phyloP scores from a whole-genome alignment of 1,140 invertebrate genomes.

The Brachionus angularis region DNA sequence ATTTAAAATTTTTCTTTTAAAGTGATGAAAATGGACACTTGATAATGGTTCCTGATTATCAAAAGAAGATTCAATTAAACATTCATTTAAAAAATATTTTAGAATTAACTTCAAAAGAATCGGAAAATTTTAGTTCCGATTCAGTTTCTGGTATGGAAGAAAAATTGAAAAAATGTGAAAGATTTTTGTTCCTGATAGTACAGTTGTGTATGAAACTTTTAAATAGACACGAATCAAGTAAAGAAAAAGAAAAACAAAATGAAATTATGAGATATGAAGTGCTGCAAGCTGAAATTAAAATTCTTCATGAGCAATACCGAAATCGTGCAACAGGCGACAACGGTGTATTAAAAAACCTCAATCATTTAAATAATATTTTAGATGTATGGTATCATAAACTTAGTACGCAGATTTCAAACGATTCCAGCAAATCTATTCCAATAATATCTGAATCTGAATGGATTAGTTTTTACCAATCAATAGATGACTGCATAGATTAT shows the following conservation, averaged over 20 bases:
- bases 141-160: slow-evolving; percentile 28
- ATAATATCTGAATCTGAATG: slow-evolving; percentile 53
- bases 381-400: slow-evolving; percentile 53
- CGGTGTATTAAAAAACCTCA: slow-evolving; percentile 53
- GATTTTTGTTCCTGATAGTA: not conserved
- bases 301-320: slow-evolving; percentile 52
- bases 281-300: slow-evolving; percentile 21
- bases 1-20: not conserved
- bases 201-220: not conserved
- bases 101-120: not conserved
- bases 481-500: slow-evolving; percentile 54
- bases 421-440: slow-evolving; percentile 47
- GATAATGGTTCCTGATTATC: not conserved
- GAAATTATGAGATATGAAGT: slow-evolving; percentile 18
- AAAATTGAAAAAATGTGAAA: slow-evolving; percentile 26
- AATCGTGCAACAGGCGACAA: slow-evolving; percentile 57
- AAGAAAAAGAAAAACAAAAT: not conserved
- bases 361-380: slow-evolving; percentile 50
- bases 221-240: not conserved
- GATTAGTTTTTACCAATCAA: slow-evolving; percentile 49
- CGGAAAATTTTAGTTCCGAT: slow-evolving; percentile 13
- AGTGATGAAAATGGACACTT: slow-evolving; percentile 8
- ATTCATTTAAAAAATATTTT: not conserved
- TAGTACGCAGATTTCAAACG: slow-evolving; percentile 44
- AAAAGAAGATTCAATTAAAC: not conserved